Percentiles rank a stretch among this genome's conserved stretches.
Conservation (phyloP, 2,888 invertebrate species). For the Bembecia ichneumoniformis region DNA sequence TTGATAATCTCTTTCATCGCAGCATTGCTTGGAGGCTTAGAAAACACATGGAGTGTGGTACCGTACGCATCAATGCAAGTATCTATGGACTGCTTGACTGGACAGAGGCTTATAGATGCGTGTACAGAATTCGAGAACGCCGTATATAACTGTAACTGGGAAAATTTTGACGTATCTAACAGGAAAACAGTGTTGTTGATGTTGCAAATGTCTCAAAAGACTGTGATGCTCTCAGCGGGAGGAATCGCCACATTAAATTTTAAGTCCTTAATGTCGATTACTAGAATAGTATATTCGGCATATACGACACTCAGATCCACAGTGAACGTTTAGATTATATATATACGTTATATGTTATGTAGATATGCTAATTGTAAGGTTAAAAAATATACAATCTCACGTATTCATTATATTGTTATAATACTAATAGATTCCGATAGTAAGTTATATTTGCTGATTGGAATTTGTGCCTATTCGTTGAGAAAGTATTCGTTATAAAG, state of each 20-base stretch:
- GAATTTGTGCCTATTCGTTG: too few relatives aligned
- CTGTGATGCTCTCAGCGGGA: constrained; percentile 27
- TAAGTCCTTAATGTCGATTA: constrained; percentile 22
- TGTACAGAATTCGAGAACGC: constrained; percentile 22
- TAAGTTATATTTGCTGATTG: too few relatives aligned
- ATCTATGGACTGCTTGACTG: constrained; percentile 27
- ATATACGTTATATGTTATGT: not conserved
- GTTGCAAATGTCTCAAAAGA: constrained; percentile 27
- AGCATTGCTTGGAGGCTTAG: constrained; percentile 38
- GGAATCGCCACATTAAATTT: constrained; percentile 25
- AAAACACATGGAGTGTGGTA: constrained; percentile 35
- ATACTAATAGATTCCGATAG: too few relatives aligned
- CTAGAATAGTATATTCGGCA: constrained; percentile 25
- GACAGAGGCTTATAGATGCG: constrained; percentile 29
- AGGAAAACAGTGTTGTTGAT: constrained; percentile 27
- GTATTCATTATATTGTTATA: not conserved
- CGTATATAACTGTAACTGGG: constrained; percentile 31
- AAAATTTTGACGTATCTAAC: constrained; percentile 24
- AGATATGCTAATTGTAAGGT: not conserved
- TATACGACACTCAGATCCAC: constrained; percentile 28
- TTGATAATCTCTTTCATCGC: constrained; percentile 30
- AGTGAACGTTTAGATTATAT: constrained; percentile 8
- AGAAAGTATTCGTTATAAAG: too few relatives aligned
- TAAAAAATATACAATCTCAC: not conserved
- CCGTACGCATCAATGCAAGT: constrained; percentile 36